Base-by-base conservation (phyloP, 1,140 invertebrate species). In the Coptotermes formosanus region DNA sequence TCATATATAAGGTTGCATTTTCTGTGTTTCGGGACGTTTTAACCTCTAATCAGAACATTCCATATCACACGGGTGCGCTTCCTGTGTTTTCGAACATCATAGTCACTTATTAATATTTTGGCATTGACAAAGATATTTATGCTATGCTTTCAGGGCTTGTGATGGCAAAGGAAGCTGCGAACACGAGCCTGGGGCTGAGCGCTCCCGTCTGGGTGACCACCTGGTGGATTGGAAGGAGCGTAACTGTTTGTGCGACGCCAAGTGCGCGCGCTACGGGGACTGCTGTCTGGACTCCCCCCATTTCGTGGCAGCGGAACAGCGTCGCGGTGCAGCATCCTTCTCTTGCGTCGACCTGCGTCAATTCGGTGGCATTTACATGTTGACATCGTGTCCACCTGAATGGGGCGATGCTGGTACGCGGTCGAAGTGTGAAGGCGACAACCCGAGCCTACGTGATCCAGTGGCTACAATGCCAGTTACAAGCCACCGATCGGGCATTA, bases 161-260 rank as follows among this genome's bases (percentile, higher is more conserved):
- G 88, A 89, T 87, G 88, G 88, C 21, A 88, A 87, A 55, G 59
- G 87, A 16, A 88, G 85, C 55, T 89, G 89, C 75, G 64, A 75
- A 84, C 87, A 82, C 32, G 25, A 19, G 44, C 43, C 55, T 45
- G 45, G n/a, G 82, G 83, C 32, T 75, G 84, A 75, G 44, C 48
- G 85, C 9, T 86, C 85, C 19, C 87, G 88, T 3, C 86, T 88
- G 30, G 86, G 82, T 21, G 88, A 89, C 52, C 86, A 87, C 69
- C 52, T 89, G 82, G 89, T n/a, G 25, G 64, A 91, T 87, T 91
- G 91, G 90, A 90, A 90, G 75, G 89, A 90, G 21, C 88, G 91
- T n/a, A 92, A 92, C 88, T 93, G 93, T 87, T 89, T 91, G 52
- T 93, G 93, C 87, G 92, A 93, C 87, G 88, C 90, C 45, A 88